phyloP scores from a whole-genome alignment of 2,888 invertebrate genomes.

The Cerastis rubricosa region DNA sequence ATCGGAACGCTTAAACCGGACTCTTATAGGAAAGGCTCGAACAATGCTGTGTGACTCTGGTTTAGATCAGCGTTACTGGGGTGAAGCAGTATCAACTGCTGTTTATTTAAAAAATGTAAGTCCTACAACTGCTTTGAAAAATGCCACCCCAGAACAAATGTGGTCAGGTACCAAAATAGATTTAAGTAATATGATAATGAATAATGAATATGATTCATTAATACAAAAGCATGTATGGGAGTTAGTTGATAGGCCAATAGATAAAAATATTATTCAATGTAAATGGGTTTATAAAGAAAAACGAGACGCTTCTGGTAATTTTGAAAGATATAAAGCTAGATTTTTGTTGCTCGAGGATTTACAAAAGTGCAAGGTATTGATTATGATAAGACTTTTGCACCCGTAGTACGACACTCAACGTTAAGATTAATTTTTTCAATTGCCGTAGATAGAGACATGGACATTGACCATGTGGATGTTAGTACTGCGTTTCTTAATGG shows the following conservation, averaged over 20 bases:
- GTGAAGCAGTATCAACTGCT: conserved; percentile 1
- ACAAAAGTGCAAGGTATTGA: not conserved
- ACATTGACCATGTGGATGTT: conserved; percentile 7
- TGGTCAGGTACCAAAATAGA: conserved; percentile 1
- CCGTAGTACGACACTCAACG: conserved; percentile 1
- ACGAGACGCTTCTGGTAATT: conserved; percentile 3
- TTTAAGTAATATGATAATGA: not conserved
- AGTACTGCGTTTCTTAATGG: conserved; percentile 14
- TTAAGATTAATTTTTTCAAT: not conserved
- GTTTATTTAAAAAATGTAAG: conserved; percentile 3
- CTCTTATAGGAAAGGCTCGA: not conserved
- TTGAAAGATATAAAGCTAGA: conserved; percentile 13
- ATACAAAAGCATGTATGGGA: conserved; percentile 3
- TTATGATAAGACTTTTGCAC: conserved; percentile 2
- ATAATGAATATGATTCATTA: conserved; percentile 8
- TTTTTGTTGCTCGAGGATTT: conserved; percentile 12
- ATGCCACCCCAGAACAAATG: conserved; percentile 1
- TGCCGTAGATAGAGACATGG: conserved; percentile 2
- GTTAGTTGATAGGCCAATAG: conserved; percentile 1
- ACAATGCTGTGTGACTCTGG: conserved; percentile 4
- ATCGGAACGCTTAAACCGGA: not conserved
- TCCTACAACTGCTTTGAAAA: conserved; percentile 4
- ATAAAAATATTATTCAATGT: conserved; percentile 12
- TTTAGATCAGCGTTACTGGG: conserved; percentile 10
- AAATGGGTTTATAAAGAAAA: conserved; percentile 8